phyloP scores from a whole-genome alignment of 2,113 vertebrate genomes.

The Amazona vittata region DNA sequence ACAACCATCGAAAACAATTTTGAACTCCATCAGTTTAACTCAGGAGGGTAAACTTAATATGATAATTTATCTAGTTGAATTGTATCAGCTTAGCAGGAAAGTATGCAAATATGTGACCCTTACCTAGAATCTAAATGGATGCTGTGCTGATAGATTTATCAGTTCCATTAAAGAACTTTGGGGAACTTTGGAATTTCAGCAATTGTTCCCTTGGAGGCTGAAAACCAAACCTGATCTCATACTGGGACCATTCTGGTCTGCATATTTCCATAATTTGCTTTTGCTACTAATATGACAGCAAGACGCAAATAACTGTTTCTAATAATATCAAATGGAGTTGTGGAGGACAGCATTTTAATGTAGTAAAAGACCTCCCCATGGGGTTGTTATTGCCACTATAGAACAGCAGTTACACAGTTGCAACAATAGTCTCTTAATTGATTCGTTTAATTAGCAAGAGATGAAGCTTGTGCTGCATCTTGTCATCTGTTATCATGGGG shows the following conservation, averaged over 20 bases:
- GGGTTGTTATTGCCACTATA: slow-evolving; percentile 91
- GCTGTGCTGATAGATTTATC: slow-evolving; percentile 91
- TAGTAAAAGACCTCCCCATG: slow-evolving; percentile 90
- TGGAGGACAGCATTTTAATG: slow-evolving; percentile 95
- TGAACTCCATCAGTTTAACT: slow-evolving; percentile 99
- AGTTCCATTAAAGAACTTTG: slow-evolving; percentile 97
- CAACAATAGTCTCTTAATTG: slow-evolving; percentile 97
- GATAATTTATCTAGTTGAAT: slow-evolving; percentile 98
- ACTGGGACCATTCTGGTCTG: slow-evolving; percentile 91
- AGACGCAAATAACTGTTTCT: slow-evolving; percentile 98
- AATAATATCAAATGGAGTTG: slow-evolving; percentile 97
- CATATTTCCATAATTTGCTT: slow-evolving; percentile 97
- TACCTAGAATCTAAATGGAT: slow-evolving; percentile 94
- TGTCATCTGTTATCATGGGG: slow-evolving; percentile 87
- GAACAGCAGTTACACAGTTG: slow-evolving; percentile 96
- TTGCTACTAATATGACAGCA: slow-evolving; percentile 96
- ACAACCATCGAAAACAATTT: slow-evolving; percentile 99
- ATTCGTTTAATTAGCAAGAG: slow-evolving; percentile 99
- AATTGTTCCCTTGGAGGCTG: slow-evolving; percentile 91
- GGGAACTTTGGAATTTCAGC: slow-evolving; percentile 95
- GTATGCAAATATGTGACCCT: slow-evolving; percentile 99
- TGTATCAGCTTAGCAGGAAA: slow-evolving; percentile 93
- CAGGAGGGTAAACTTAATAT: slow-evolving; percentile 99
- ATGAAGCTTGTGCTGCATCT: slow-evolving; percentile 86
- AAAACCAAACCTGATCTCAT: slow-evolving; percentile 92